These are phyloP conservation scores for Congeria kusceri DNA, from an alignment of 2,888 invertebrate species.

Conservation along the genomic window DNA sequence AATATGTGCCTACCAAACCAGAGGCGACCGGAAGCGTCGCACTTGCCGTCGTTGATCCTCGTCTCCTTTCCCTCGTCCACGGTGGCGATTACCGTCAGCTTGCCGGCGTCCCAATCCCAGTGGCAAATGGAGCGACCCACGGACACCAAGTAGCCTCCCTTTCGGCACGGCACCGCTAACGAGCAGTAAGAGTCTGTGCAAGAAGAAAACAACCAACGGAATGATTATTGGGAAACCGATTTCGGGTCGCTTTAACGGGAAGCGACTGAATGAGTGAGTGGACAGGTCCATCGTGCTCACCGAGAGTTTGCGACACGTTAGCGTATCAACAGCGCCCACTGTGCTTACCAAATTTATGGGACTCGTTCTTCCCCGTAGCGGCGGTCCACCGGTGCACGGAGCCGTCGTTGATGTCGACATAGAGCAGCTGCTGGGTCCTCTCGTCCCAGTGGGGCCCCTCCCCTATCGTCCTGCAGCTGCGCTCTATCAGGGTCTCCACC, in stretches of 20 bases:
- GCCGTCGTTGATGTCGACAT: slow-evolving; percentile 77
- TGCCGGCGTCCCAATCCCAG: slow-evolving; percentile 72
- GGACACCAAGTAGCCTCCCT: slow-evolving; percentile 72
- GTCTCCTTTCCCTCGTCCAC: slow-evolving; percentile 58
- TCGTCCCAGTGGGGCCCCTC: slow-evolving; percentile 84
- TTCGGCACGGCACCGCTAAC: slow-evolving; percentile 70
- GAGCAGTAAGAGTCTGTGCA: slow-evolving; percentile 56
- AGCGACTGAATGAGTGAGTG: too few species aligned
- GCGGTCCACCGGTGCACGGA: slow-evolving; percentile 77
- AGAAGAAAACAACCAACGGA: neutral
- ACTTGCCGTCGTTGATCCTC: slow-evolving; percentile 71
- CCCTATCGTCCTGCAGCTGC: slow-evolving; percentile 70
- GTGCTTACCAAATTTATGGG: slow-evolving; percentile 72
- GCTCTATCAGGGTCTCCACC: slow-evolving; percentile 68
- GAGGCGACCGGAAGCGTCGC: slow-evolving; percentile 71
- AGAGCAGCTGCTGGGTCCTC: slow-evolving; percentile 71
- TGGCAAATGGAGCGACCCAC: slow-evolving; percentile 61
- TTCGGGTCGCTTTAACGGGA: too few species aligned
- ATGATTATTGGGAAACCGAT: too few species aligned
- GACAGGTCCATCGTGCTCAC: too few species aligned
- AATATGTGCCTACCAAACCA: slow-evolving; percentile 67
- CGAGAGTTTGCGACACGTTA: too few species aligned
- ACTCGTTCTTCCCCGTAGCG: slow-evolving; percentile 68
- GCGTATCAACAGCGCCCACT: too few species aligned
- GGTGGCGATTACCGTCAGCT: slow-evolving; percentile 50